phyloP scores from a whole-genome alignment of 2,797 vertebrate genomes.

The Silurus aristotelis region DNA sequence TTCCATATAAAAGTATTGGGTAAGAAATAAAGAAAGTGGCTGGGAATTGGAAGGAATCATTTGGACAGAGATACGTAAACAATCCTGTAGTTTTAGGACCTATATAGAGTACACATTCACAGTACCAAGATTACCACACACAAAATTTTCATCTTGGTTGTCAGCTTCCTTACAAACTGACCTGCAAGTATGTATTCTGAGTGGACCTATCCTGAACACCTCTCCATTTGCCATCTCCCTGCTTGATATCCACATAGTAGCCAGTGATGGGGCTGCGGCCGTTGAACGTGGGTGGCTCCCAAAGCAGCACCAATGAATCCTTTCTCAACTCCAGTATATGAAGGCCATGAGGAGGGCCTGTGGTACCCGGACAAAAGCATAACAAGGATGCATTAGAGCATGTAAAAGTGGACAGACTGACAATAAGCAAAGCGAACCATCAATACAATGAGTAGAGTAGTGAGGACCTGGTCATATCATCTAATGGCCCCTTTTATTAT shows the following conservation, averaged over 20 bases:
- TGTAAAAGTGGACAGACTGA: neutral
- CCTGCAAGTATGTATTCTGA: slow-evolving; percentile 83
- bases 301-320: slow-evolving; percentile 85
- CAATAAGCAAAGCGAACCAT: neutral
- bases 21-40: neutral
- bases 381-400: neutral
- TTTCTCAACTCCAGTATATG: slow-evolving; percentile 86
- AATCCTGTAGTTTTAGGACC: neutral
- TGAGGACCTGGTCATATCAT: neutral
- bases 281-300: slow-evolving; percentile 86
- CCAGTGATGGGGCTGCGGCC: slow-evolving; percentile 87
- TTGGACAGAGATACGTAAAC: neutral
- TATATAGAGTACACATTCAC: neutral
- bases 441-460: neutral
- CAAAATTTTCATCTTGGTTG: neutral
- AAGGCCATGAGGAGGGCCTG: slow-evolving; percentile 86
- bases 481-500: neutral
- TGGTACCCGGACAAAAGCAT: neutral
- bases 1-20: neutral
- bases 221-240: slow-evolving; percentile 82
- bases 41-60: neutral
- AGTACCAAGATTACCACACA: neutral
- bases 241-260: slow-evolving; percentile 91
- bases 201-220: slow-evolving; percentile 84
- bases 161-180: slow-evolving; percentile 57